These are phyloP conservation scores for Drosophila meridiana DNA, from an alignment of 2,888 invertebrate species.

Conservation along the genomic window DNA sequence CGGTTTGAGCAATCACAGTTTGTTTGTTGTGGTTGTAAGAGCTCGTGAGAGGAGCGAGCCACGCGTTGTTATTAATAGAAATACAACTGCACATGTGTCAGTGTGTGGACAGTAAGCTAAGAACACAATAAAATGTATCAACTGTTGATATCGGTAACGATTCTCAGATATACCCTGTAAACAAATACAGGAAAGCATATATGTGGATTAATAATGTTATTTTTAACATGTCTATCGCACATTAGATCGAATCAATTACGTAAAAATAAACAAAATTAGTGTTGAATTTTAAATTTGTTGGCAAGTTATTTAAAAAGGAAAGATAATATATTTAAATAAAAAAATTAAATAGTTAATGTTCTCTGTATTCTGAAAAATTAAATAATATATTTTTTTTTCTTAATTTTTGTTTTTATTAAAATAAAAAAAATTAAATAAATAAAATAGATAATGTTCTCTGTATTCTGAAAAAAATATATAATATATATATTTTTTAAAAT, in stretches of 20 bases:
- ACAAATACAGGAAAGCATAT: not conserved
- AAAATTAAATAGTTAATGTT: too few relatives aligned
- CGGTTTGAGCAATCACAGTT: constrained; percentile 46
- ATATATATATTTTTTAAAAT: not conserved
- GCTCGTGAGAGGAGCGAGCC: constrained; percentile 25
- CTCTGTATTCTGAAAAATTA: too few relatives aligned
- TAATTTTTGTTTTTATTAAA: too few relatives aligned
- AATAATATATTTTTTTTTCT: too few relatives aligned
- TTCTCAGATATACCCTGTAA: constrained; percentile 33
- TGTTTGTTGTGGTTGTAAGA: constrained; percentile 30
- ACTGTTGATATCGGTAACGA: constrained; percentile 44
- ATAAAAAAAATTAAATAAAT: too few relatives aligned
- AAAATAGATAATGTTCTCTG: too few relatives aligned
- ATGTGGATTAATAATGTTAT: not conserved
- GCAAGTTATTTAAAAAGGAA: not conserved
- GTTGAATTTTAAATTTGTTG: too few relatives aligned
- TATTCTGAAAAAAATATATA: not conserved
- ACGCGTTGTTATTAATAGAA: constrained; percentile 50
- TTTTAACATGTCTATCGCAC: not conserved
- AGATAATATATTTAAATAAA: too few relatives aligned
- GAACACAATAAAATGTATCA: constrained; percentile 34
- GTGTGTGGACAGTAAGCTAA: constrained; percentile 28
- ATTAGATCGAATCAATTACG: too few relatives aligned
- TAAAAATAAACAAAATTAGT: too few relatives aligned
- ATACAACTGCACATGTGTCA: constrained; percentile 1